Evolutionary conservation across 2,888 invertebrate species (phyloP), one percentile per base, ranked within the genome.

Genomic region (Eustalomyia histrio): DNA sequence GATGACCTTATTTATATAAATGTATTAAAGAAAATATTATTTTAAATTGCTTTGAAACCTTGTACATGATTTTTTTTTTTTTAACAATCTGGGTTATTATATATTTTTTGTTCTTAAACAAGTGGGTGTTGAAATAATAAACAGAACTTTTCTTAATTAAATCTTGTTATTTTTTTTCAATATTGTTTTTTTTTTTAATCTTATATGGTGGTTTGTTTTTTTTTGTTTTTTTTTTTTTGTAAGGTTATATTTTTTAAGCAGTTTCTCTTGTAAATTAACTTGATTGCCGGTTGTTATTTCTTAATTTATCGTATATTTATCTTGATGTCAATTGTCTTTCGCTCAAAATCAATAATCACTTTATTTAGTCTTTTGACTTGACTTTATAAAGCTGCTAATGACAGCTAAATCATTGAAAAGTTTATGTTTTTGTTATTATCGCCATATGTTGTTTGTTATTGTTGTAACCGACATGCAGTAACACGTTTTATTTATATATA

Each of bases 291-390:
- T 75, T 60, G 53, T 75, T 74, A 74, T 67, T 75, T 75, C 60
- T 60, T 75, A 67, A 75, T 75, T 75, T 75, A 75, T 61, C 10
- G 67, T 53, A 58, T 67, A 60, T 75, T 67, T 75, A 67, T 75
- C 64, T 75, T 39, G 43, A 67, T 67, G 67, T 60, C 74, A 75
- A 67, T 67, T 57, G n/a, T 39, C 39, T 10, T 39, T 39, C 14
- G 39, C 6, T 39, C 10, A 39, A 39, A 29, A 47, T 47, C 43
- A 33, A 60, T 60, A 74, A 67, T 60, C 52, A 53, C 65, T 65
- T 65, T 21, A 67, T 65, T 65, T 67, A 58, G 18, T 65, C 47
- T 35, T 50, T 35, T 60, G 17, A 18, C 35, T 16, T 58, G 5
- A 18, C 17, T n/a, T 16, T 63, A 61, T 50, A 60, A 55, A 76